Evolutionary conservation across 2,797 vertebrate genomes (phyloP), one percentile per base, ranked within the genome.

Genomic region (Anguilla marmorata): DNA sequence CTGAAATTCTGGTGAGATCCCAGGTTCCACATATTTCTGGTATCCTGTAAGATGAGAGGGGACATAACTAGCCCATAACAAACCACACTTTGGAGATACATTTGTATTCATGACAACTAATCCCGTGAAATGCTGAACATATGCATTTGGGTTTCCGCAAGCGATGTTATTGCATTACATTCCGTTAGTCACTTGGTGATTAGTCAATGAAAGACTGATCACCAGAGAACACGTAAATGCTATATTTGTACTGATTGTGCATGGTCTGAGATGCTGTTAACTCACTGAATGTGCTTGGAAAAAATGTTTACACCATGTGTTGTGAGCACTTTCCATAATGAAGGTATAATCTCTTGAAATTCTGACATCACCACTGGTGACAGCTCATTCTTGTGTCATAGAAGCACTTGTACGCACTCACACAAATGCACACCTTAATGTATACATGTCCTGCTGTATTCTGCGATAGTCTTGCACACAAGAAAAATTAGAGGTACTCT

Each of bases 1-100:
- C 89, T 96, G 74, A 0, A 99, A 99, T 91, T 99, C 99, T 0
- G 97, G 96, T 0, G 98, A 99, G 88, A 98, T 94, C 80, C 97
- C 97, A 27, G 99, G 96, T 90, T 99, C 98, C 4, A 97, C 92
- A 92, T 97, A 97, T 90, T 97, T 97, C 91, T 96, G 96, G 93
- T 99, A 99, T 76, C 96, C 99, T 99, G 88, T 85, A 0, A 7
- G 7, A 0, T 45, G 87, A 85, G 45, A 50, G 24, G 30, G 11
- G 60, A 88, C 24, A 21, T 0, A 50, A n/a, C 50, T 4, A 48
- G 79, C 19, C 5, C 21, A 80, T 80, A 45, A 21, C 12, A 80
- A 21, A 21, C 37, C 1, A 5, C 19, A 45, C 74, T 76, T 76
- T 76, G 30, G 14, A 76, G 12, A 76, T 3, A 37, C 30, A 76